A percentile compares a stretch with the other conserved stretches of the same genome.
phyloP scores from a whole-genome alignment of 2,113 vertebrate species.

The Mesoclemmys tuberculata region DNA sequence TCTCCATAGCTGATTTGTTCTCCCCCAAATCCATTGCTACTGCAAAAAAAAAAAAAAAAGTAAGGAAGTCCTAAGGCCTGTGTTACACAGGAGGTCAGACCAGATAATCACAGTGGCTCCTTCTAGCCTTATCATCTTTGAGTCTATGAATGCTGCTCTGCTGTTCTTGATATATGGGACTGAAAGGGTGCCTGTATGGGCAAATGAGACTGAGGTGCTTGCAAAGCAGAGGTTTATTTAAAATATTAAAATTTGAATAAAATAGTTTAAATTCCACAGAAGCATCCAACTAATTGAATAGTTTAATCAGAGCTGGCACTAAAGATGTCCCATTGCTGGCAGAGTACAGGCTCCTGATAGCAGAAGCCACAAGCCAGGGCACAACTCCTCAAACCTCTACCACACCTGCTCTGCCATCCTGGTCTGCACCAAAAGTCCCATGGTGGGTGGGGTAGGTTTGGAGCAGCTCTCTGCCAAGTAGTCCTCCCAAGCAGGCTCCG shows the following conservation, averaged over 20 bases:
- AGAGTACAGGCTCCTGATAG: rapidly evolving
- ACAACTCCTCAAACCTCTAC: rapidly evolving
- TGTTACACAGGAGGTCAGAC: too few relatives aligned
- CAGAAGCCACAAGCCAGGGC: rapidly evolving
- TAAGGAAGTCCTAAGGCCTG: too few relatives aligned
- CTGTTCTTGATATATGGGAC: background rate
- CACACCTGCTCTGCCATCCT: background rate
- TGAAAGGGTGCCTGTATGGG: background rate
- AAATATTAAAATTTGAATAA: background rate
- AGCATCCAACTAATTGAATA: rapidly evolving
- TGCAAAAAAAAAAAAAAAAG: too few relatives aligned
- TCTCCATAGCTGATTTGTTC: background rate
- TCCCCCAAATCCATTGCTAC: background rate
- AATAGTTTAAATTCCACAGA: background rate
- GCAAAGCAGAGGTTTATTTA: background rate
- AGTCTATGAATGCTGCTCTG: background rate
- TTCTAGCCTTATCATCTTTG: too few relatives aligned
- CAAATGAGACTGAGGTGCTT: background rate
- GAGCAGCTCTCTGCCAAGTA: background rate
- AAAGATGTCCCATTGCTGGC: background rate
- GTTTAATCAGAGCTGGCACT: background rate
- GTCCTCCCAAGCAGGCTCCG: background rate
- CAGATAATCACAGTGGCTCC: too few relatives aligned
- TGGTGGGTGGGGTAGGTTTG: rapidly evolving
- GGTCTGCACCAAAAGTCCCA: background rate